phyloP scores from a whole-genome alignment of 2,888 invertebrate genomes.

The Fragum sueziense region DNA sequence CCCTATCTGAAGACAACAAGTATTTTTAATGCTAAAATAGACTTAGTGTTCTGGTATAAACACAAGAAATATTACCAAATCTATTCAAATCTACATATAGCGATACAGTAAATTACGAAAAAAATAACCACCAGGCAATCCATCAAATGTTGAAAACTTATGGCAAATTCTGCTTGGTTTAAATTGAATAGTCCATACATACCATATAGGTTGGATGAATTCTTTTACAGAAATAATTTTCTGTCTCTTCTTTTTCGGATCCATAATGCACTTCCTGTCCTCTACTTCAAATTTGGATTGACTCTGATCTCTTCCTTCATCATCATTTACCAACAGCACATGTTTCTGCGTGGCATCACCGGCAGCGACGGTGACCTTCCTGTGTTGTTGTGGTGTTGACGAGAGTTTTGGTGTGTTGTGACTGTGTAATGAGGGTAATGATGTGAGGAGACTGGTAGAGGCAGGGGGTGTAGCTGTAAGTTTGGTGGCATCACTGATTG shows the following conservation, averaged over 20 bases:
- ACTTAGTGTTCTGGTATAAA: too few relatives aligned
- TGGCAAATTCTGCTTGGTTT: too few relatives aligned
- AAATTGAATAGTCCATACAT: slow-evolving; percentile 19
- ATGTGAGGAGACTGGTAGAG: slow-evolving; percentile 5
- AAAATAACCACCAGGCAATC: too few relatives aligned
- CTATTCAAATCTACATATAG: too few relatives aligned
- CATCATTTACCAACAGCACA: slow-evolving; percentile 45
- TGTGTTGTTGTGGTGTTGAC: not conserved
- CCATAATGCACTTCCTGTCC: slow-evolving; percentile 40
- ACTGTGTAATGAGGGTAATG: not conserved
- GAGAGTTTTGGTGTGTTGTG: not conserved
- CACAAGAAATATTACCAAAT: too few relatives aligned
- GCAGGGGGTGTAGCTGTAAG: not conserved
- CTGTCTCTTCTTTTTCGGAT: slow-evolving; percentile 50
- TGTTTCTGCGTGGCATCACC: slow-evolving; percentile 42
- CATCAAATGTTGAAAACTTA: too few relatives aligned
- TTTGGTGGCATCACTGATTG: not conserved
- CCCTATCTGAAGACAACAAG: too few relatives aligned
- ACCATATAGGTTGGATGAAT: slow-evolving; percentile 49
- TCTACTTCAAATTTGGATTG: not conserved
- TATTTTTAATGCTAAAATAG: too few relatives aligned
- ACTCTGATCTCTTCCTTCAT: not conserved
- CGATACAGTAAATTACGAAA: too few relatives aligned
- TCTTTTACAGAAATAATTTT: slow-evolving; percentile 29
- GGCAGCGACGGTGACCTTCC: slow-evolving; percentile 43